A percentile compares a stretch with the other conserved stretches of the same genome.
These are phyloP conservation scores for Acanthornis magna DNA, from an alignment of 2,797 vertebrate species.

Conservation along the genomic window DNA sequence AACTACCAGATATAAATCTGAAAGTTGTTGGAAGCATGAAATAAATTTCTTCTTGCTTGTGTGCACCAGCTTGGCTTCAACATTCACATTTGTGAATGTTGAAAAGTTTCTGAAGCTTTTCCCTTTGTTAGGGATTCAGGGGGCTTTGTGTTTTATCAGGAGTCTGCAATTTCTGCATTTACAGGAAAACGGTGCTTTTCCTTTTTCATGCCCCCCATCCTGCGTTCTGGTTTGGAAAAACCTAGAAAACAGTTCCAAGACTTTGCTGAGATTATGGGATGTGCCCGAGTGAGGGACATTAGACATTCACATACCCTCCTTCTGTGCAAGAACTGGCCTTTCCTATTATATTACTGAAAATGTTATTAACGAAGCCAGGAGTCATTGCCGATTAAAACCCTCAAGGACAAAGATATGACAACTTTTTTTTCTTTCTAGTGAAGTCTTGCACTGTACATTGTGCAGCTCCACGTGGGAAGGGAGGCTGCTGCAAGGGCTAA, in stretches of 20 bases:
- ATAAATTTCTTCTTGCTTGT: not conserved
- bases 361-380: constrained; percentile 51
- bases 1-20: not conserved
- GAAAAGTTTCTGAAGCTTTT: not conserved
- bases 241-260: not conserved
- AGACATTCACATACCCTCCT: not conserved
- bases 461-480: constrained; percentile 23
- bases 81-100: not conserved
- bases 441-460: not conserved
- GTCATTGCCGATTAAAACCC: constrained; percentile 77
- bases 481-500: constrained; percentile 47
- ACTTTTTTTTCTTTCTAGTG: constrained; percentile 50
- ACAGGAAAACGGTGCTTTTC: not conserved
- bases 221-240: not conserved
- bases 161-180: not conserved
- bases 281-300: not conserved
- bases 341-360: constrained; percentile 17
- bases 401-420: constrained; percentile 73
- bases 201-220: not conserved
- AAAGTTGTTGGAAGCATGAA: not conserved
- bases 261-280: not conserved
- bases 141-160: not conserved
- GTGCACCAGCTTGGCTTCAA: not conserved
- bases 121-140: not conserved
- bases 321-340: not conserved